Conservation (phyloP, 2,113 vertebrate species). For the Neopipo cinnamomea region DNA sequence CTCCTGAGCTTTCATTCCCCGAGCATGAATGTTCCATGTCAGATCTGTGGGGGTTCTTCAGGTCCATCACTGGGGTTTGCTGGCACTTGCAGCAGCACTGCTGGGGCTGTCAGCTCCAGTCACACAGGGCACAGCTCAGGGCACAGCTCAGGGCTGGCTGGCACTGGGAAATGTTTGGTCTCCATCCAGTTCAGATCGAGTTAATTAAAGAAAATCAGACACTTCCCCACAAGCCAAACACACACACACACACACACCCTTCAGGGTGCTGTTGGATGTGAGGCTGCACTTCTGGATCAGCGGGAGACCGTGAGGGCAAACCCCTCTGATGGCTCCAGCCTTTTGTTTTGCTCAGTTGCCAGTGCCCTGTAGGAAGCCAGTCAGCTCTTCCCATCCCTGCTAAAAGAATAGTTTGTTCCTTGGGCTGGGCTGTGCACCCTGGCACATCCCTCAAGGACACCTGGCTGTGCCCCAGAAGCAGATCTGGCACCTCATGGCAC, state of each 20-base stretch:
- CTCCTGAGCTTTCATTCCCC: neutral
- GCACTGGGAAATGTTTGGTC: neutral
- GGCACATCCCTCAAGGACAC: neutral
- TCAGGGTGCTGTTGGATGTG: neutral
- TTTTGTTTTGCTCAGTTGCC: rapidly evolving
- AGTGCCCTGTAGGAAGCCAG: neutral
- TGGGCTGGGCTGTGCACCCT: neutral
- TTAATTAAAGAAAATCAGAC: neutral
- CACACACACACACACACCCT: neutral
- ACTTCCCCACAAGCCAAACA: neutral
- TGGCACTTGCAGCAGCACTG: neutral
- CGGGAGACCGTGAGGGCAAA: neutral
- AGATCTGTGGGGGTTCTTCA: neutral
- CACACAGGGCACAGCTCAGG: neutral
- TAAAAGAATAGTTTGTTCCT: neutral
- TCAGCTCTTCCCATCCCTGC: neutral
- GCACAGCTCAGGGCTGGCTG: neutral
- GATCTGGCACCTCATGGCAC: neutral
- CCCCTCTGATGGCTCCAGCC: neutral
- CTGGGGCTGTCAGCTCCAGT: neutral
- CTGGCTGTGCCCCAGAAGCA: rapidly evolving
- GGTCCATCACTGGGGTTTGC: neutral
- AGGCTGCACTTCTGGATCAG: neutral
- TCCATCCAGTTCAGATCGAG: neutral
- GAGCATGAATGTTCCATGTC: neutral